Conservation (phyloP, 2,113 vertebrate species). For the Falco punctatus region DNA sequence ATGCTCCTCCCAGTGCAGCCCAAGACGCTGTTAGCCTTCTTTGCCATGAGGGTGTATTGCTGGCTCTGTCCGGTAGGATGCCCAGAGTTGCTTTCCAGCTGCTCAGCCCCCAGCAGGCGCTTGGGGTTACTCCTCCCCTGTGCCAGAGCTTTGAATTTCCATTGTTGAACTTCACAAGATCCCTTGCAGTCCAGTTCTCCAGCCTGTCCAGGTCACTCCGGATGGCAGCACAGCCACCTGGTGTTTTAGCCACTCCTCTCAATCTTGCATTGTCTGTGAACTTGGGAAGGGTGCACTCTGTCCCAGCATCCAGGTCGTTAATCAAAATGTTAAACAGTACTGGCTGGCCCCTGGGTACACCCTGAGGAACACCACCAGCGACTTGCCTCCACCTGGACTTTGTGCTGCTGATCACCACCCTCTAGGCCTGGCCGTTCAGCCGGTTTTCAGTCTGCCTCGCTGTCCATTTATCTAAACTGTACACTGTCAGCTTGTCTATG, state of each 20-base stretch:
- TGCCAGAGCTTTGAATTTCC: neutral
- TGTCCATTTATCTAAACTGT: too few relatives aligned
- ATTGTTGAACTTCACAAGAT: neutral
- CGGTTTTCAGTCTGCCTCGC: neutral
- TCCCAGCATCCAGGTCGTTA: neutral
- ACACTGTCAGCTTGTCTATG: neutral
- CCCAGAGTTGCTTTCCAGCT: neutral
- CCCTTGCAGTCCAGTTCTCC: fast-evolving
- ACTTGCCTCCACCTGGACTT: neutral
- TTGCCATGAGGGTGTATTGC: fast-evolving
- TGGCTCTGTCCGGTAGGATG: neutral
- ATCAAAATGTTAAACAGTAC: neutral
- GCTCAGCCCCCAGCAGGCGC: neutral
- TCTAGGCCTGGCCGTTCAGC: fast-evolving
- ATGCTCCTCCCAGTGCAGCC: fast-evolving
- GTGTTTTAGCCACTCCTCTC: neutral
- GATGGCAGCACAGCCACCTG: neutral
- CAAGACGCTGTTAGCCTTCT: neutral
- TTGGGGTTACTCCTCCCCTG: neutral
- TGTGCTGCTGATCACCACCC: neutral
- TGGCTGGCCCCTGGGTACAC: neutral
- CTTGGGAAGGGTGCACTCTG: neutral
- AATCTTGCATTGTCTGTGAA: neutral
- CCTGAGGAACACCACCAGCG: neutral
- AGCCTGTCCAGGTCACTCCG: neutral